Base-by-base conservation (phyloP, 2,888 invertebrate species). In the Agonopterix arenella region DNA sequence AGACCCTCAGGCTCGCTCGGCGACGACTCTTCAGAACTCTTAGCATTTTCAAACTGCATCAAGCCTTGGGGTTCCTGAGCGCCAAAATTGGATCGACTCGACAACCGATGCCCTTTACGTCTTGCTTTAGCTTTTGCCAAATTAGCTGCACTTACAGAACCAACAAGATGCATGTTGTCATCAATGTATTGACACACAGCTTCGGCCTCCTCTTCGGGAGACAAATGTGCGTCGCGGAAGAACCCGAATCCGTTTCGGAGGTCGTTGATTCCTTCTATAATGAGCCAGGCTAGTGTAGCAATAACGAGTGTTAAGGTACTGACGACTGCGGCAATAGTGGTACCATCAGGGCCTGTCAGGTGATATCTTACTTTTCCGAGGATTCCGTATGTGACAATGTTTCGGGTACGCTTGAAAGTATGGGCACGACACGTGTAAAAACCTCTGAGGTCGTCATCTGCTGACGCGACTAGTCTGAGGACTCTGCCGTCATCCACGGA, bases 371-470 rank as follows among this genome's bases (percentile, higher is more conserved):
- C 60, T 60, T 73, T 71, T 1, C 85, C 86, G 7, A 84, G 40
- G 2, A 88, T 77, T n/a, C 85, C 88, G 48, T 85, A 88, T 1
- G 86, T 88, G 9, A 88, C 73, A 11, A 86, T 66, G 54, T 88
- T 89, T 11, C 61, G 68, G 8, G 80, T 81, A 1, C 61, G 62
- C 47, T 67, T 78, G 42, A 74, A 74, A 41, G 60, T 65, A 52
- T 77, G 76, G 1, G 76, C 76, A 45, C 86, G 70, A 55, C 88
- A 89, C 3, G 86, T 86, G 51, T 85, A 88, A 57, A 84, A 86
- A 2, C 86, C 85, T 62, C 77, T 66, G 5, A 80, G 61, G 45
- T 84, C 76, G 45, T 78, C 76, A 47, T 78, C 68, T 2, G 73
- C 76, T 48, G 72, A 62, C 1, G 83, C 75, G 2, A 75, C 62